Evolutionary conservation across 2,797 vertebrate species (phyloP), one percentile per base, ranked within the genome.

Genomic region (Potorous gilbertii): DNA sequence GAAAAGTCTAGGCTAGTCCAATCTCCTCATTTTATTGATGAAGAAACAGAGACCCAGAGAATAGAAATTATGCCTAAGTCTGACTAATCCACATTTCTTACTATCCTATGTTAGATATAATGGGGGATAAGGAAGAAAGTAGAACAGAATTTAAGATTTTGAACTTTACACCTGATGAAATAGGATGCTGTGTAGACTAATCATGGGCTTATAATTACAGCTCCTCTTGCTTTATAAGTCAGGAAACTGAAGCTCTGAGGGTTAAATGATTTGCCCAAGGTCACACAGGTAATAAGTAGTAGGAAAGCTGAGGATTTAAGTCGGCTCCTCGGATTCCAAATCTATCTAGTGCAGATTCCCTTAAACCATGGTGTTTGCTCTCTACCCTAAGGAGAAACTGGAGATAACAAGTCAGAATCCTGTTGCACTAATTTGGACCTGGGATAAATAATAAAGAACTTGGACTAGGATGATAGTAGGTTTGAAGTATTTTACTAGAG

Each of bases 401-500:
- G 89, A 27, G 10, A 34, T 46, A 27, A 2, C 40, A 90, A 59
- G 92, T 92, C 54, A 93, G 31, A 50, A 94, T 92, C 13, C 9
- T 62, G 29, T 92, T 21, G 27, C 62, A 92, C 31, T 87, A 31
- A 55, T 13, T 56, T 34, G 56, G 5, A 21, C 10, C 34, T 46
- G n/a, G 62, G 9, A 59, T 89, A 91, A 91, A 92, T 56, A 81
- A 92, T 46, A 9, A 40, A 40, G 10, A 31, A 91, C 0, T 0
- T 52, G 34, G 89, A 18, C n/a, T 40, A 29, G 12, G 46, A 55
- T 56, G n/a, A 1, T 1, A 62, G 11, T 91, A 54, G 54, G 92
- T 96, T 91, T 93, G 34, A 90, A 74, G 55, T 90, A 27, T 4
- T 95, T 96, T 93, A 66, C 27, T 4, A 59, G 31, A 1, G 0